Percentiles rank a stretch among this genome's conserved stretches.
phyloP scores from a whole-genome alignment of 1,140 invertebrate genomes.

The Macrobrachium nipponense region DNA sequence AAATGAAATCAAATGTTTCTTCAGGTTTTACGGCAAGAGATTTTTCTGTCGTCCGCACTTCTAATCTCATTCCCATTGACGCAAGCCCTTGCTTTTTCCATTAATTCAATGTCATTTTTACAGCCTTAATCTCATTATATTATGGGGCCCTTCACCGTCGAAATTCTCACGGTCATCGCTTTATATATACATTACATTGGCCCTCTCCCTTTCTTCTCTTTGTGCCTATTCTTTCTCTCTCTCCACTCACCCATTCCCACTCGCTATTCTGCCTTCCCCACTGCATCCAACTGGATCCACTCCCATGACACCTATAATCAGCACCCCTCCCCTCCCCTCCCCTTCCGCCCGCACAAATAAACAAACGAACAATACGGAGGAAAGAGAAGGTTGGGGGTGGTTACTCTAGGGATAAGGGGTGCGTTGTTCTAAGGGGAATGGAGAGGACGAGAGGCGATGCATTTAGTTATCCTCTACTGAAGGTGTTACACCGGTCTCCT shows the following conservation, averaged over 20 bases:
- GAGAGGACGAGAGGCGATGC: neutral
- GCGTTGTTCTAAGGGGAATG: neutral
- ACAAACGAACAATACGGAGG: neutral
- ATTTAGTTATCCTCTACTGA: neutral
- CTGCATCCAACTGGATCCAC: neutral
- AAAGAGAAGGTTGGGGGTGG: too few species aligned
- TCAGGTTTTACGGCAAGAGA: too few species aligned
- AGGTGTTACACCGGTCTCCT: too few species aligned
- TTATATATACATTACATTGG: neutral
- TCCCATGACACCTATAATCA: neutral
- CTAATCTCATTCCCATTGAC: neutral
- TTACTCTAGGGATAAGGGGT: neutral
- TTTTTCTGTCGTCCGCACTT: neutral
- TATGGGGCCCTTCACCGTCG: too few species aligned
- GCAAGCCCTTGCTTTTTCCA: too few species aligned
- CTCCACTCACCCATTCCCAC: constrained; percentile 8
- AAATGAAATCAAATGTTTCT: too few species aligned
- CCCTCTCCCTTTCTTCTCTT: neutral
- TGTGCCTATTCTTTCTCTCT: neutral
- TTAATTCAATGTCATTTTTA: too few species aligned
- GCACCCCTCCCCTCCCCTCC: neutral
- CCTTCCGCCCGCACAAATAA: neutral
- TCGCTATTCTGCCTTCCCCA: neutral
- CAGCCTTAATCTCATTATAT: too few species aligned
- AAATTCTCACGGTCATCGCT: neutral